Evolutionary conservation across 1,140 invertebrate genomes (phyloP).

Genomic region (Stratiolaelaps scimitus): DNA sequence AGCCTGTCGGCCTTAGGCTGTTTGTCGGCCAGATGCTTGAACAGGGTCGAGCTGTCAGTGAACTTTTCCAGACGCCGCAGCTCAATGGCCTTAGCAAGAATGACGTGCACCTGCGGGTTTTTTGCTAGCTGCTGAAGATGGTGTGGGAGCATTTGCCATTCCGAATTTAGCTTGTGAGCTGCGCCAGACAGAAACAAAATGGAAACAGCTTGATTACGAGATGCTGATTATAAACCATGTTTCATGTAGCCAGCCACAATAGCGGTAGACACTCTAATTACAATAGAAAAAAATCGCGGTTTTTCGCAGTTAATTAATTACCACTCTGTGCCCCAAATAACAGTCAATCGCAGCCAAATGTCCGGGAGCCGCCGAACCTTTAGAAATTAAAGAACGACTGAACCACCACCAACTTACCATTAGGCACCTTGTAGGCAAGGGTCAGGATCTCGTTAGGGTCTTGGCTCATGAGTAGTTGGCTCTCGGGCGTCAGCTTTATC

Average conservation of each 20-base stretch:
- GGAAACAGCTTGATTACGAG: not conserved
- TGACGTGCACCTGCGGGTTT: constrained; percentile 18
- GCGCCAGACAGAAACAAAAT: not conserved
- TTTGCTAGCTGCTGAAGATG: constrained; percentile 7
- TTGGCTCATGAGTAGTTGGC: not conserved
- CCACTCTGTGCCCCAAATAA: too few species aligned
- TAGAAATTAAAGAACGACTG: not conserved
- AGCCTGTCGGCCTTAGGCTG: constrained; percentile 14
- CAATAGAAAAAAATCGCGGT: too few species aligned
- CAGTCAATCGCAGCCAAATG: not conserved
- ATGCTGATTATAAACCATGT: too few species aligned
- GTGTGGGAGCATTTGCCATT: not conserved
- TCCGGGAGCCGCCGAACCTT: not conserved
- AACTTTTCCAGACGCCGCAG: constrained; percentile 7
- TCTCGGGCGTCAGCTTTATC: not conserved
- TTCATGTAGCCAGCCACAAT: too few species aligned
- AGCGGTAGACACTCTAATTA: too few species aligned
- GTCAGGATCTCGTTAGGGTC: constrained; percentile 5
- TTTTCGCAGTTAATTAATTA: too few species aligned
- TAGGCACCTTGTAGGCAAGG: constrained; percentile 7
- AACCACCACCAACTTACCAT: not conserved
- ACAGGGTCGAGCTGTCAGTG: not conserved
- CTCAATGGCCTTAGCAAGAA: constrained; percentile 10
- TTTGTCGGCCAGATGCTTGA: not conserved
- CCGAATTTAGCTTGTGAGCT: constrained; percentile 14